phyloP scores from a whole-genome alignment of 2,113 vertebrate genomes.

The Odontesthes bonariensis region DNA sequence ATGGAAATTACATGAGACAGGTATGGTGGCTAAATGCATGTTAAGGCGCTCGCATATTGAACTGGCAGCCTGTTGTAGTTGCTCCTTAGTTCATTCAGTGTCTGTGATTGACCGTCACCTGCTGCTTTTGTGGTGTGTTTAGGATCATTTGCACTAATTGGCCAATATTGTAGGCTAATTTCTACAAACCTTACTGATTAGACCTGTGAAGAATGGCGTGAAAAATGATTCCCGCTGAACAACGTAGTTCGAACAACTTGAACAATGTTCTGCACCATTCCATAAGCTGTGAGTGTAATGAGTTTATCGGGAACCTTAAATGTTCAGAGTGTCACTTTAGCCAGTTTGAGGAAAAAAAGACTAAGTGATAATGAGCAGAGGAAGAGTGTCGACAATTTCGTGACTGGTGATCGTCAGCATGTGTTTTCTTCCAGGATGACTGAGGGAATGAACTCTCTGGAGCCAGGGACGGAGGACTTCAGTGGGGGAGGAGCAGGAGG shows the following conservation, averaged over 20 bases:
- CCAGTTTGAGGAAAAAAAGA: neutral
- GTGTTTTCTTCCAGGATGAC: slow-evolving; percentile 84
- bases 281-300: neutral
- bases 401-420: neutral
- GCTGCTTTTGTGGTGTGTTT: neutral
- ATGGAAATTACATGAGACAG: neutral
- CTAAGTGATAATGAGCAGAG: neutral
- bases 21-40: neutral
- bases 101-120: neutral
- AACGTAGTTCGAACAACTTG: too few relatives aligned
- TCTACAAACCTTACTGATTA: slow-evolving; percentile 1
- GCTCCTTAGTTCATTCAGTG: neutral
- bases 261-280: neutral
- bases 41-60: neutral
- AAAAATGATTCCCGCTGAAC: neutral
- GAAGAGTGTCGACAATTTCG: neutral
- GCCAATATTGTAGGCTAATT: neutral
- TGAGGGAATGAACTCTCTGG: slow-evolving; percentile 90
- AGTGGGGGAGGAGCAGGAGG: slow-evolving; percentile 77
- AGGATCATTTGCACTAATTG: neutral
- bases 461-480: slow-evolving; percentile 88
- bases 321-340: neutral
- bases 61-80: neutral
- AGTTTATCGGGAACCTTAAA: neutral
- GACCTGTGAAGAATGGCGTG: neutral